phyloP scores from a whole-genome alignment of 2,113 vertebrate genomes.

The Tenrec ecaudatus region DNA sequence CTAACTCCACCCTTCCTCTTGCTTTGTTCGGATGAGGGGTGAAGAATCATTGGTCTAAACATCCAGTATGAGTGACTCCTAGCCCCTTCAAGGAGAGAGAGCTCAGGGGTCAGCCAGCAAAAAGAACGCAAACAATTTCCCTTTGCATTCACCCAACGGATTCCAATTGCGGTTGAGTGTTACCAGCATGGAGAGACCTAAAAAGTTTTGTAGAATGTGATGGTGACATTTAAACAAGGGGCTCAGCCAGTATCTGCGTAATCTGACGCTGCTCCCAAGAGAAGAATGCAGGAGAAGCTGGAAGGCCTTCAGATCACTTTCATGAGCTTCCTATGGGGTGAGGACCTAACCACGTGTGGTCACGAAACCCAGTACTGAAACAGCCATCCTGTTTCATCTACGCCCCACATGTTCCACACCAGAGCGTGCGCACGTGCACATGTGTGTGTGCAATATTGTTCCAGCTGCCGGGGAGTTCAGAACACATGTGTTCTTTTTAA shows the following conservation, averaged over 20 bases:
- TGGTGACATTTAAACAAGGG: neutral
- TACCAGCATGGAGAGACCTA: neutral
- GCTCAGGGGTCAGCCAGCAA: neutral
- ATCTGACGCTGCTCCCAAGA: neutral
- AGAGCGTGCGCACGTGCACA: neutral
- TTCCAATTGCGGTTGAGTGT: slow-evolving; percentile 16
- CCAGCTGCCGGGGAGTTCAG: slow-evolving; percentile 63
- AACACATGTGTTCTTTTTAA: slow-evolving; percentile 77
- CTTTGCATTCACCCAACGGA: neutral
- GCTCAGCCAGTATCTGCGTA: neutral
- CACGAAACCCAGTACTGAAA: slow-evolving; percentile 12
- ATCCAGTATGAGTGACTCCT: neutral
- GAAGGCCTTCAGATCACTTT: neutral
- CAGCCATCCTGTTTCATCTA: slow-evolving; percentile 67
- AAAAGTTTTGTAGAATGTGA: neutral
- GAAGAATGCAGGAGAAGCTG: neutral
- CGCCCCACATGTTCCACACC: slow-evolving; percentile 37
- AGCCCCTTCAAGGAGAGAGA: accelerated
- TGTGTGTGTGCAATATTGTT: slow-evolving; percentile 48
- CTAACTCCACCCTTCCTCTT: neutral
- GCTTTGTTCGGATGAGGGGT: neutral
- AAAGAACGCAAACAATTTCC: neutral
- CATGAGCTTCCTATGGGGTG: neutral
- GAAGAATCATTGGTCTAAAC: neutral
- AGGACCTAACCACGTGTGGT: slow-evolving; percentile 42